phyloP scores from a whole-genome alignment of 2,113 vertebrate genomes.

The Bos javanicus region DNA sequence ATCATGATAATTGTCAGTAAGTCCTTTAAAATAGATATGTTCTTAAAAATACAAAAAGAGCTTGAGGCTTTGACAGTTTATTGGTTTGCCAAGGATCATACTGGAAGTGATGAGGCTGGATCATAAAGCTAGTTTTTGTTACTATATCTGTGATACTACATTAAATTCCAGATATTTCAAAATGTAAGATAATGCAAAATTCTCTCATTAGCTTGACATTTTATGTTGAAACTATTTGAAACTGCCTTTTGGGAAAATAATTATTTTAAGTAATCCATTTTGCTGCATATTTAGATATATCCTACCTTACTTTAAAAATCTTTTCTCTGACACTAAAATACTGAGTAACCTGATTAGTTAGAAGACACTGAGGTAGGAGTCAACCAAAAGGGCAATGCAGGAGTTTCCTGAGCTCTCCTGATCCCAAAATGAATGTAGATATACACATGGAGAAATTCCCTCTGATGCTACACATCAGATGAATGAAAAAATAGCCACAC shows the following conservation, averaged over 20 bases:
- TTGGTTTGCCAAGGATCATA: neutral
- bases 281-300: neutral
- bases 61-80: neutral
- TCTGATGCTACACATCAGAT: neutral
- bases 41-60: neutral
- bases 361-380: neutral
- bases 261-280: neutral
- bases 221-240: neutral
- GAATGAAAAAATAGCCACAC: neutral
- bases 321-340: neutral
- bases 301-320: neutral
- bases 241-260: neutral
- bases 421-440: neutral
- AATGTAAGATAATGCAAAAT: neutral
- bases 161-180: neutral
- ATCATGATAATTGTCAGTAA: neutral
- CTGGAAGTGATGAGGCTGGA: neutral
- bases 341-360: neutral
- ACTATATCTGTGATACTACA: neutral
- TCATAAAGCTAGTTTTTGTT: neutral
- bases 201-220: neutral
- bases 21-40: neutral
- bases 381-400: neutral
- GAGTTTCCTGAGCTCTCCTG: neutral
- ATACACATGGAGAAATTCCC: neutral